phyloP scores from a whole-genome alignment of 2,113 vertebrate species.

The Leiothrix lutea region DNA sequence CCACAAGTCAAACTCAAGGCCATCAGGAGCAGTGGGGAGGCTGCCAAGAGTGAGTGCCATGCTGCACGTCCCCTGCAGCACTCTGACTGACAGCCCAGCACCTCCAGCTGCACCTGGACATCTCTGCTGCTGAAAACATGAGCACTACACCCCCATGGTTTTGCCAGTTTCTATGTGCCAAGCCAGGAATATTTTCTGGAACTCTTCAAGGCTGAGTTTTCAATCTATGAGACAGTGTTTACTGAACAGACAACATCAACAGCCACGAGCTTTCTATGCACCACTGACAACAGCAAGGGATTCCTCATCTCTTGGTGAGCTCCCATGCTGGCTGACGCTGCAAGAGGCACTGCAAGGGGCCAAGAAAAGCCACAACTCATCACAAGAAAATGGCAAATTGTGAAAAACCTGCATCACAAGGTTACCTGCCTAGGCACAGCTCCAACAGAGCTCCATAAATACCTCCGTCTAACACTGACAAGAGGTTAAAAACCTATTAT shows the following conservation, averaged over 20 bases:
- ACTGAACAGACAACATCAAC: not conserved
- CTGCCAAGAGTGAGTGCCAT: not conserved
- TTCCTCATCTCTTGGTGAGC: not conserved
- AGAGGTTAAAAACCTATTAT: conserved; percentile 70
- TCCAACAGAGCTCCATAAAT: conserved; percentile 36
- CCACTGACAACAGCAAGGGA: not conserved
- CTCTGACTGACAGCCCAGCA: not conserved
- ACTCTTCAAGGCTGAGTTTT: not conserved
- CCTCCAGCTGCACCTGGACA: not conserved
- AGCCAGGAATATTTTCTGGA: not conserved
- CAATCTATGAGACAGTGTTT: not conserved
- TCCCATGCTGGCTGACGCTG: not conserved
- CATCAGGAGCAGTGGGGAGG: not conserved
- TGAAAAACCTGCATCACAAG: not conserved
- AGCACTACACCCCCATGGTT: rapidly evolving
- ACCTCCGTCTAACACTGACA: conserved; percentile 49
- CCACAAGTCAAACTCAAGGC: not conserved
- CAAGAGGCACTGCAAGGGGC: not conserved
- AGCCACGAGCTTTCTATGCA: not conserved
- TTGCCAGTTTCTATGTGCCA: not conserved
- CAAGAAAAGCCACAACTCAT: not conserved
- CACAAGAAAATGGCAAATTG: conserved; percentile 13
- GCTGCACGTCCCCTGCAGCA: not conserved
- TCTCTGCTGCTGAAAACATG: not conserved
- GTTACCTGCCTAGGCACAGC: conserved; percentile 10